Evolutionary conservation across 2,113 vertebrate species (phyloP).

Genomic region (Esox niger): DNA sequence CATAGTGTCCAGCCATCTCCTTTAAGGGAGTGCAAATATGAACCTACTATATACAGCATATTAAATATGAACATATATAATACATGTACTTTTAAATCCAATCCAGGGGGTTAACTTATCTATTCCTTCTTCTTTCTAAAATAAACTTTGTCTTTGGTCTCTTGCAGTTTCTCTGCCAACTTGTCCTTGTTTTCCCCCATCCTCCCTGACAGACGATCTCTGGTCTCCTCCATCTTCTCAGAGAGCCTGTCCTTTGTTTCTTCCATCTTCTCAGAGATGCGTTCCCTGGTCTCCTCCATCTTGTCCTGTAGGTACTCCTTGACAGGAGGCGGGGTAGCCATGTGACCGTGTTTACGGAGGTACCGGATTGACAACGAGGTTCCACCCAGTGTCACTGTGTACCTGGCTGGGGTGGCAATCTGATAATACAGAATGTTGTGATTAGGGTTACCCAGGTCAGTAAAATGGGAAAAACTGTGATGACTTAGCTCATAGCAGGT

Average conservation of each 20-base stretch:
- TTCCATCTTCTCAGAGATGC: conserved; percentile 70
- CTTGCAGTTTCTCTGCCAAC: conserved; percentile 55
- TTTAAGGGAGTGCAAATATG: too few species aligned
- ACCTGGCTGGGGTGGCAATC: conserved; percentile 94
- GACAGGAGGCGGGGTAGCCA: conserved; percentile 91
- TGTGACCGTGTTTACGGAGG: conserved; percentile 83
- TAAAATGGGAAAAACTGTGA: too few species aligned
- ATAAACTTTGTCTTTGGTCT: conserved; percentile 53
- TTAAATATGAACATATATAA: too few species aligned
- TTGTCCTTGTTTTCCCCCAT: neutral
- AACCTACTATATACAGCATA: too few species aligned
- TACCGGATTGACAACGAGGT: conserved; percentile 91
- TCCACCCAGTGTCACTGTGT: conserved; percentile 90
- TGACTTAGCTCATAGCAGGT: too few species aligned
- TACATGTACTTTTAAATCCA: too few species aligned
- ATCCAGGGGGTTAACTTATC: neutral
- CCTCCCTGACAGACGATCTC: conserved; percentile 60
- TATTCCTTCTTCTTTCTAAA: conserved; percentile 6
- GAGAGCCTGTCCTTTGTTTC: conserved; percentile 69
- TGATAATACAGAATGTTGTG: conserved; percentile 51
- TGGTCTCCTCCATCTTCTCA: neutral
- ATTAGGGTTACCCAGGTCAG: neutral
- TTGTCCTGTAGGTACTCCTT: conserved; percentile 89
- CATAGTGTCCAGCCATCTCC: too few species aligned
- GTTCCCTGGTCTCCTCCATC: conserved; percentile 89